phyloP scores from a whole-genome alignment of 2,888 invertebrate genomes.

The Chalcis sispes region DNA sequence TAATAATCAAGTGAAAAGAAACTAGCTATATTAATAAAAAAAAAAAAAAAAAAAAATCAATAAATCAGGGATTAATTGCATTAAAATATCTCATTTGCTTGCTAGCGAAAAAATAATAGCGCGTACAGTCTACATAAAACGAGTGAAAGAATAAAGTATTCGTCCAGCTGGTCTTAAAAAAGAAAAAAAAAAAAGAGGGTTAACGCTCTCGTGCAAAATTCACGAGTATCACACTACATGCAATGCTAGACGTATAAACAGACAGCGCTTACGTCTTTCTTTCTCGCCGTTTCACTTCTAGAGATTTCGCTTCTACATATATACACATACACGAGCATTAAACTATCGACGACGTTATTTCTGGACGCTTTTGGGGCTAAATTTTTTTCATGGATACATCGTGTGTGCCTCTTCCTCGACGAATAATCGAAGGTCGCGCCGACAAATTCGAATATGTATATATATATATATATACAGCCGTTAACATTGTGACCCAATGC shows the following conservation, averaged over 20 bases:
- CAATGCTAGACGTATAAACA: constrained; percentile 25
- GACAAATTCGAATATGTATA: background rate
- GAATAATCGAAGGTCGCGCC: constrained; percentile 46
- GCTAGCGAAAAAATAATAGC: background rate
- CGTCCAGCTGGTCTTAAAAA: background rate
- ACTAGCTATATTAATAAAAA: background rate
- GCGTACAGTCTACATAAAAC: no score
- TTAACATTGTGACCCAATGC: constrained; percentile 24
- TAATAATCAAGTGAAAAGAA: no score
- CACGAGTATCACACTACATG: constrained; percentile 15
- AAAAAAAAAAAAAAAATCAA: background rate
- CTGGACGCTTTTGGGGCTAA: no score
- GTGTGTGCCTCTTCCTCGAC: constrained; percentile 7
- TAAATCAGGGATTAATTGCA: background rate
- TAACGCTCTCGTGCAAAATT: constrained; percentile 24
- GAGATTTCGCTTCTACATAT: background rate
- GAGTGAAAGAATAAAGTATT: background rate
- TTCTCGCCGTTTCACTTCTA: no score
- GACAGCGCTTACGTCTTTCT: no score
- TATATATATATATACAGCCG: background rate
- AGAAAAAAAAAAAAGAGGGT: constrained; percentile 16
- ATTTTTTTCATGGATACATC: constrained; percentile 10
- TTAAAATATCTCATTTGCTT: background rate
- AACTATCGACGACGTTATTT: no score
- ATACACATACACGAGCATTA: background rate